A percentile compares a stretch with the other conserved stretches of the same genome.
Conservation (phyloP, 2,888 invertebrate genomes). For the Meiosimyza platycephala region DNA sequence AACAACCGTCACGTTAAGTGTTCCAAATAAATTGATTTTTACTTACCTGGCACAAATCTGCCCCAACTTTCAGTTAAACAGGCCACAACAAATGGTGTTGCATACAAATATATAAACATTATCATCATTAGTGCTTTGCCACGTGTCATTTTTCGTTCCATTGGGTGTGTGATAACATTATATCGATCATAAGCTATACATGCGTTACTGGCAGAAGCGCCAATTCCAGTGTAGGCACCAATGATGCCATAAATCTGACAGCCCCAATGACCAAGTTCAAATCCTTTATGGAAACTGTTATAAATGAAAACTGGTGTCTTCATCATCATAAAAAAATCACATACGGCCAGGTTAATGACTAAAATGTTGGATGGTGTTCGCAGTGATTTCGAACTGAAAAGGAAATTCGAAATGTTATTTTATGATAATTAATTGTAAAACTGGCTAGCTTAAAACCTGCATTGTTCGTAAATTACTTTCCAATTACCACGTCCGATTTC, state of each 20-base stretch:
- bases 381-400: constrained; percentile 61
- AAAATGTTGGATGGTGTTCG: constrained; percentile 82
- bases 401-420: neutral
- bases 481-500: no score
- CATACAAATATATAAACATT: constrained; percentile 79
- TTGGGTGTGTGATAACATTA: constrained; percentile 83
- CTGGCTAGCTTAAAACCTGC: no score
- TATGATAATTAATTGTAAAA: no score
- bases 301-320: constrained; percentile 78
- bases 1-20: no score
- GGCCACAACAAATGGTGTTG: constrained; percentile 83
- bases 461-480: no score
- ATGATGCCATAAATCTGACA: constrained; percentile 82
- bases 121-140: constrained; percentile 85
- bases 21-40: neutral
- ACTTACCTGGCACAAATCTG: constrained; percentile 78
- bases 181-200: constrained; percentile 86
- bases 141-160: constrained; percentile 83
- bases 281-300: constrained; percentile 83
- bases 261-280: constrained; percentile 78
- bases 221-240: constrained; percentile 84
- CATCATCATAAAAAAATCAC: constrained; percentile 89
- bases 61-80: constrained; percentile 88
- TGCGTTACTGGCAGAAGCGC: constrained; percentile 83
- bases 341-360: constrained; percentile 83